These are phyloP conservation scores for Tanytarsus gracilentus DNA, from an alignment of 2,888 invertebrate genomes.

Conservation along the genomic window DNA sequence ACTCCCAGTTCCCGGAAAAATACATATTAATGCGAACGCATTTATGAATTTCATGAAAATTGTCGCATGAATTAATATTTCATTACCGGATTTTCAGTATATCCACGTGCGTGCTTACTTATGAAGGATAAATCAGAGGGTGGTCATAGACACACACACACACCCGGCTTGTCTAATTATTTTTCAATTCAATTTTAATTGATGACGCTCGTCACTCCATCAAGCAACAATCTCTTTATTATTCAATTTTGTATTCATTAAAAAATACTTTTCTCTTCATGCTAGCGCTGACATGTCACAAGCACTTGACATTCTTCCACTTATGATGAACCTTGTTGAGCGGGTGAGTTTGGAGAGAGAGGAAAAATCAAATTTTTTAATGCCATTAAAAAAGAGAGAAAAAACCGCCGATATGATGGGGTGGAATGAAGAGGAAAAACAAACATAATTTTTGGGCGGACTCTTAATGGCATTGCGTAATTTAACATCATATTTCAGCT, in stretches of 20 bases:
- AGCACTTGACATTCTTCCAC: neutral
- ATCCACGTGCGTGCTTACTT: neutral
- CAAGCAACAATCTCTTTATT: neutral
- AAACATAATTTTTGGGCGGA: slow-evolving; percentile 26
- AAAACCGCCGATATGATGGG: neutral
- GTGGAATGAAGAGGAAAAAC: slow-evolving; percentile 6
- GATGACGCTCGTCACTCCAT: slow-evolving; percentile 11
- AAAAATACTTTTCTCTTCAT: neutral
- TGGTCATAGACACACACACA: neutral
- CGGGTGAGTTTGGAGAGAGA: too few species aligned
- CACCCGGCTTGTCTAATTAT: slow-evolving; percentile 23
- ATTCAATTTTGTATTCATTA: neutral
- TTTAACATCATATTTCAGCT: slow-evolving; percentile 26
- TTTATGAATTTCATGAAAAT: neutral
- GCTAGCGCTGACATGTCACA: too few species aligned
- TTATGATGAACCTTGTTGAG: too few species aligned
- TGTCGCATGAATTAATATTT: slow-evolving; percentile 24
- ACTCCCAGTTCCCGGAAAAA: neutral
- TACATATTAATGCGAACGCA: neutral
- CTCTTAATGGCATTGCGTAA: slow-evolving; percentile 27
- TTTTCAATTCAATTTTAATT: slow-evolving; percentile 22
- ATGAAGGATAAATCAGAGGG: neutral
- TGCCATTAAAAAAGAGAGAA: neutral
- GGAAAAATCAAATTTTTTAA: too few species aligned
- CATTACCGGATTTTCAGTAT: slow-evolving; percentile 1